Evolutionary conservation across 2,113 vertebrate species (phyloP), one percentile per base, ranked within the genome.

Genomic region (Mastomys natalensis): DNA sequence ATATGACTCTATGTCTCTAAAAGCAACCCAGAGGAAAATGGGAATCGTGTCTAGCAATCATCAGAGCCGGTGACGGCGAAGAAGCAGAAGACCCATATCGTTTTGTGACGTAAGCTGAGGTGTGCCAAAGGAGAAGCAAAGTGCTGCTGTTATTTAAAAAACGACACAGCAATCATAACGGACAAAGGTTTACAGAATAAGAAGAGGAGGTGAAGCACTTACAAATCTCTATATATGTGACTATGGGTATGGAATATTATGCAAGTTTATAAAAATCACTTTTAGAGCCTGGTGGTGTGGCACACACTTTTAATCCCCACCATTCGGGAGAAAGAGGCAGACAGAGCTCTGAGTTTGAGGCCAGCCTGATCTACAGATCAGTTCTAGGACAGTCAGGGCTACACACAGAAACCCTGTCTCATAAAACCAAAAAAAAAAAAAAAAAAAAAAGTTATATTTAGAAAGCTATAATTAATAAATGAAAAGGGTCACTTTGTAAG

Each of bases 391-490:
- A 73, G 72, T 21, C 72, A 22, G 3, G 72, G 72, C 72, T 73
- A 73, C 72, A 73, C 72, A 74, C n/a, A 74, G 72, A 74, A 74
- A 74, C 21, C 21, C 72, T 74, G 72, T 24, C n/a, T 74, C n/a
- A 74, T 11, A 74, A 74, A 74, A 43, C n/a, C 37, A 72, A 72
- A 72, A n/a, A n/a, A n/a, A 72, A 68, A 68, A 68, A 62, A 68
- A 68, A 62, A 62, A 26, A 62, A 62, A n/a, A 37, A 6, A n/a
- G 17, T 91, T 80, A 88, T 87, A 95, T 72, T 70, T 68, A 76
- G 77, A 94, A 97, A 22, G 34, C n/a, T 12, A n/a, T 88, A 80
- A 89, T 76, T 94, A 96, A 66, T 88, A 77, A 81, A 76, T 86
- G 74, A 74, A 96, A 97, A 91, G 55, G 58, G 89, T 87, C 43